Evolutionary conservation across 2,888 invertebrate genomes (phyloP), one percentile per base, ranked within the genome.

Genomic region (Ypsolopha sequella): DNA sequence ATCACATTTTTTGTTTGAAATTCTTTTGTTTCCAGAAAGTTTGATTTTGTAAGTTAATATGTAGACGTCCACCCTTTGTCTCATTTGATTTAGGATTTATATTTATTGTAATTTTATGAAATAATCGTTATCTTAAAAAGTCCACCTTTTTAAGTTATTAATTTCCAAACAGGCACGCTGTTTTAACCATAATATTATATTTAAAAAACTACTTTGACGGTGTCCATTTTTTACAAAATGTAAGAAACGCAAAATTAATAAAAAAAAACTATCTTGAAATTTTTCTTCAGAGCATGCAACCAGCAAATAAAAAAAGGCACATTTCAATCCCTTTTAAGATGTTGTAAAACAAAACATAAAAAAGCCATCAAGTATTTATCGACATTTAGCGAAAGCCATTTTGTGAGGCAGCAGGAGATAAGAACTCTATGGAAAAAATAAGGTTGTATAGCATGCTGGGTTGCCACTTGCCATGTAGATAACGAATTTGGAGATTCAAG

Each of bases 311-410:
- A 36, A 43, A 43, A 43, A 11, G 45, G 7, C 33, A 50, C 24
- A 43, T 50, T 43, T 50, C 50, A 50, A 52, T 38, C 34, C 10
- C 41, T 48, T 46, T 46, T 51, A 33, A 48, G n/a, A 46, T n/a
- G 34, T 49, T 52, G 49, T 43, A 38, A 52, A 52, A 50, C 36
- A 51, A 59, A 64, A 71, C 66, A 69, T 64, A 64, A 79, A 65
- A 76, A 73, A 74, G 69, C 68, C 69, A 78, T 79, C 71, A 74
- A 63, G 56, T 51, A 53, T 58, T 70, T 75, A 69, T 75, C 65
- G 64, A 65, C 66, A 69, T 73, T 77, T 73, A 74, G 73, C 68
- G 63, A 70, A 59, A 65, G 58, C 65, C 67, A 73, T 75, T 69
- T 64, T 68, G 66, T 58, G 66, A 62, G 60, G 59, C 63, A 55